Conservation (phyloP, 1,140 invertebrate species). For the Trichogramma pretiosum region DNA sequence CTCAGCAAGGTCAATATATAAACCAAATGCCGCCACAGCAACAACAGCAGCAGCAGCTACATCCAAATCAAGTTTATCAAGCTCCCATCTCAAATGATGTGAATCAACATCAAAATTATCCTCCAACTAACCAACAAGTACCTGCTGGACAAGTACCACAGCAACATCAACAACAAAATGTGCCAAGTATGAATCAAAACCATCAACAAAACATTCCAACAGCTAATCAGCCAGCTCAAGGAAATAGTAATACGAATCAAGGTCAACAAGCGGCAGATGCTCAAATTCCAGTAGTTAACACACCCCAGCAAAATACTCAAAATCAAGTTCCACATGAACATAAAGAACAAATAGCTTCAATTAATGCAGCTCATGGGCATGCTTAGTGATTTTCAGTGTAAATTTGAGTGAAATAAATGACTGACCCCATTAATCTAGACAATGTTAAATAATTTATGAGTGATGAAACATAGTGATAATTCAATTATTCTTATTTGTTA, state of each 20-base stretch:
- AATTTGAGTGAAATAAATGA: no score
- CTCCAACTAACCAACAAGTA: constrained; percentile 9
- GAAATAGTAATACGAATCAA: constrained; percentile 7
- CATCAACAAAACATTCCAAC: not conserved
- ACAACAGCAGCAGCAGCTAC: constrained; percentile 12
- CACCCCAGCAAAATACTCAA: constrained; percentile 20
- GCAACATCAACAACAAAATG: not conserved
- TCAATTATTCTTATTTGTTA: no score
- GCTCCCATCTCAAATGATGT: constrained; percentile 14
- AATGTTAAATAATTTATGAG: no score
- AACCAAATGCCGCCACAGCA: constrained; percentile 12
- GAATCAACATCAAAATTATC: constrained; percentile 19
- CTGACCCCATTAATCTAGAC: no score
- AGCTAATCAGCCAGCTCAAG: not conserved
- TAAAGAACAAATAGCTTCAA: constrained; percentile 8
- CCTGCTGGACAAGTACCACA: constrained; percentile 30
- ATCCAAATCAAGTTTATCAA: constrained; percentile 17
- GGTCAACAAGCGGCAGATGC: not conserved
- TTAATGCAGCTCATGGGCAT: constrained; percentile 7
- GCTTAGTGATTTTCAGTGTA: no score
- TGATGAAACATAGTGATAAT: no score
- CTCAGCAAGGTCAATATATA: constrained; percentile 19
- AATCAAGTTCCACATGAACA: constrained; percentile 15
- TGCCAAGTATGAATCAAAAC: not conserved
- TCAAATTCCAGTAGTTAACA: no score